phyloP scores from a whole-genome alignment of 2,113 vertebrate species.

The Balaeniceps rex region DNA sequence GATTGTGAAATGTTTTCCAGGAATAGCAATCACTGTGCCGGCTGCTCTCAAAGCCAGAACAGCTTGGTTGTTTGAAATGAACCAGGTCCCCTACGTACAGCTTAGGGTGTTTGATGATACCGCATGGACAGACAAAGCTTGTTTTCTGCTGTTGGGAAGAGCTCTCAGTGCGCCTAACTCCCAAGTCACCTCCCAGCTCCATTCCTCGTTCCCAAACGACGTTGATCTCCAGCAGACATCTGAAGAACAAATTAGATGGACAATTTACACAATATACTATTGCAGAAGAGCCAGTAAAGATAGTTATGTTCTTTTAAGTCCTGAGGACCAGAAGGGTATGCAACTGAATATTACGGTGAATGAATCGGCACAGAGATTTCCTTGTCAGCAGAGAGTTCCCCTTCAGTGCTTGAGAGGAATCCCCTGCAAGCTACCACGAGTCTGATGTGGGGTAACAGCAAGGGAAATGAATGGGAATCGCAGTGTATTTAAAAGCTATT shows the following conservation, averaged over 20 bases:
- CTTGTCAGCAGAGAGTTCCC: background rate
- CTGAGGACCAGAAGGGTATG: background rate
- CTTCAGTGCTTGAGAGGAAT: conserved; percentile 1
- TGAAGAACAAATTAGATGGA: background rate
- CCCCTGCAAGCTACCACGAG: background rate
- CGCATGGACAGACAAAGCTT: background rate
- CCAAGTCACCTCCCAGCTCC: background rate
- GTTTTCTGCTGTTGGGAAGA: background rate
- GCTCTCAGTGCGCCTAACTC: background rate
- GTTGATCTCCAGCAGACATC: background rate
- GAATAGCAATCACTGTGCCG: background rate
- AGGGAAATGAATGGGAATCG: background rate
- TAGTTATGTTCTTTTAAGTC: background rate
- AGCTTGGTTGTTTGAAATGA: background rate
- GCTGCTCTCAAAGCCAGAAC: background rate
- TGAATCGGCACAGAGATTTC: background rate
- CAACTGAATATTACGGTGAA: background rate
- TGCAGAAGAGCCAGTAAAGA: background rate
- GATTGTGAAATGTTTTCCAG: background rate
- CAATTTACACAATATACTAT: background rate
- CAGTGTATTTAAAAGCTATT: background rate
- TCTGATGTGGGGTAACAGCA: background rate
- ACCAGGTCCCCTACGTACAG: background rate
- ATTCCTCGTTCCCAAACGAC: background rate
- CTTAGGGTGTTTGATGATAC: background rate